Evolutionary conservation across 2,888 invertebrate species (phyloP).

Genomic region (Synergus gifuensis): DNA sequence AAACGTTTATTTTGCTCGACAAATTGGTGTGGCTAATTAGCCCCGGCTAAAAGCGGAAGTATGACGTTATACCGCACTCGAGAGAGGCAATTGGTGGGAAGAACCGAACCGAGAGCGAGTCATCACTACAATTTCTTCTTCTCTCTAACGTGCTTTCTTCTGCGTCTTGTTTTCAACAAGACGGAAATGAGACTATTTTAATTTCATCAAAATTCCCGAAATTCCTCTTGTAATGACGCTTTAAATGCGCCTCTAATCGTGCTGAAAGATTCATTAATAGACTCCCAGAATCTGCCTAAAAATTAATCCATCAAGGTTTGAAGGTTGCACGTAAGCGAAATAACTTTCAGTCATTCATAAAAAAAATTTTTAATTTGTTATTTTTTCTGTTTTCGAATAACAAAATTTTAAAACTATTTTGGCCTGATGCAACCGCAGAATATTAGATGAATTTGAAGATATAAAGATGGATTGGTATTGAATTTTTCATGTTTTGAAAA

Average conservation of each 20-base stretch:
- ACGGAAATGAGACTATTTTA: slow-evolving; percentile 11
- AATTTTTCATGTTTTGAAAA: slow-evolving; percentile 15
- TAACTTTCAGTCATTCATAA: too few relatives aligned
- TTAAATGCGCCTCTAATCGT: not conserved
- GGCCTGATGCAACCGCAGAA: too few relatives aligned
- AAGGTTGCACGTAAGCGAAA: too few relatives aligned
- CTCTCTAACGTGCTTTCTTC: not conserved
- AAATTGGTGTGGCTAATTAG: slow-evolving; percentile 76
- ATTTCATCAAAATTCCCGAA: not conserved
- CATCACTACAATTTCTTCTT: not conserved
- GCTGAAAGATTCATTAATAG: not conserved
- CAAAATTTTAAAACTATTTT: too few relatives aligned
- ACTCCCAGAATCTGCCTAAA: not conserved
- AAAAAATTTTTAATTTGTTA: too few relatives aligned
- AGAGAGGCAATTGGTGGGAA: slow-evolving; percentile 11
- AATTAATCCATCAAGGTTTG: not conserved
- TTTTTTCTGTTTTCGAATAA: too few relatives aligned
- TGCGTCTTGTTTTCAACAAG: not conserved
- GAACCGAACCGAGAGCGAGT: too few relatives aligned
- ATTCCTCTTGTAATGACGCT: not conserved
- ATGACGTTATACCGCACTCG: slow-evolving; percentile 50
- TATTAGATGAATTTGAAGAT: not conserved
- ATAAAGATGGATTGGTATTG: not conserved
- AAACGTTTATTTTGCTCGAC: slow-evolving; percentile 74
- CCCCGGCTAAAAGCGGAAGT: slow-evolving; percentile 66